Conservation (phyloP, 1,140 invertebrate species). For the Heterodera carotae region DNA sequence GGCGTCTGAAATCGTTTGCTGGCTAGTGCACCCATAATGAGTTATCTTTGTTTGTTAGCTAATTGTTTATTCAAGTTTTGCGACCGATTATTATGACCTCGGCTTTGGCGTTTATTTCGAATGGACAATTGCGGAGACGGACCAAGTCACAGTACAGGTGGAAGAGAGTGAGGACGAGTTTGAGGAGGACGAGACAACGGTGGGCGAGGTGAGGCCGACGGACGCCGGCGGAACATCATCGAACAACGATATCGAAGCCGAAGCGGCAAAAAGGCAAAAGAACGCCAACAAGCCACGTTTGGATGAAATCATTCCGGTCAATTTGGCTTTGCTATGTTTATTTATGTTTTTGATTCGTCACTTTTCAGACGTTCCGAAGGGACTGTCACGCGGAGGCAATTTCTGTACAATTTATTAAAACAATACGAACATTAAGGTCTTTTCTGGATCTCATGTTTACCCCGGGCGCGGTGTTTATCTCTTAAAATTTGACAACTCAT, state of each 20-base stretch:
- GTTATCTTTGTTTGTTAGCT: neutral
- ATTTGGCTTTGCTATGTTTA: neutral
- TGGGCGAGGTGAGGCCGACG: constrained; percentile 10
- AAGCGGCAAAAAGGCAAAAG: constrained; percentile 29
- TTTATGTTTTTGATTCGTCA: neutral
- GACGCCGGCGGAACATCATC: neutral
- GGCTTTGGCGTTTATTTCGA: constrained; percentile 98
- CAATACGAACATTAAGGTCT: constrained; percentile 34
- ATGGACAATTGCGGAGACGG: constrained; percentile 77
- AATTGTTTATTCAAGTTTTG: constrained; percentile 71
- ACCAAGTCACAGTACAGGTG: constrained; percentile 65
- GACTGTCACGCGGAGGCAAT: constrained; percentile 84
- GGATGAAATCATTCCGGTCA: constrained; percentile 83
- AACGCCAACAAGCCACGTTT: constrained; percentile 70
- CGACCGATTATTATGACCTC: constrained; percentile 96
- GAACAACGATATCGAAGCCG: constrained; percentile 54
- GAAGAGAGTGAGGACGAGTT: constrained; percentile 56
- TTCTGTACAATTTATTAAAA: neutral
- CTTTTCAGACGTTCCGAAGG: constrained; percentile 74
- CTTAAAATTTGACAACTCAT: constrained; percentile 98
- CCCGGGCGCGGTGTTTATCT: constrained; percentile 92
- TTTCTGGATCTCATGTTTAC: constrained; percentile 89
- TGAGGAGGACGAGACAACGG: constrained; percentile 63
- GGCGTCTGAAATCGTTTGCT: too few relatives aligned
- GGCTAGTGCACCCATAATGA: too few relatives aligned